A percentile compares a stretch with the other conserved stretches of the same genome.
These are phyloP conservation scores for Indicator maculatus DNA, from an alignment of 2,113 vertebrate genomes.

Conservation along the genomic window DNA sequence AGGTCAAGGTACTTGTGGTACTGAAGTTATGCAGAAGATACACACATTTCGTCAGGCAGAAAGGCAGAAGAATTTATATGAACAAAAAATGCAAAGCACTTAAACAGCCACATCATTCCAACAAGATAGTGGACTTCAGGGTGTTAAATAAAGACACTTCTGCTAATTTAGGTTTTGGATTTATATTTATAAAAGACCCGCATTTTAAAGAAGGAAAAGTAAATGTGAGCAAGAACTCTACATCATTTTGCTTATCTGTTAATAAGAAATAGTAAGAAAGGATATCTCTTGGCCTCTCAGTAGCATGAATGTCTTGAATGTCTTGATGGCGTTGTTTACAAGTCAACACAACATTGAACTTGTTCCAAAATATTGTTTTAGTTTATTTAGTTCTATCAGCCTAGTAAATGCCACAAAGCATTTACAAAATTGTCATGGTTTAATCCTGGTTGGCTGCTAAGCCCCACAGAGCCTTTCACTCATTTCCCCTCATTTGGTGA, in stretches of 20 bases:
- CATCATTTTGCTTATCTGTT: background rate
- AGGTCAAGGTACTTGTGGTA: background rate
- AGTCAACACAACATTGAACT: background rate
- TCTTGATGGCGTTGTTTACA: background rate
- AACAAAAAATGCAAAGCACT: background rate
- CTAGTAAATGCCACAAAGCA: background rate
- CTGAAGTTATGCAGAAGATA: background rate
- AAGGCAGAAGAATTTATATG: background rate
- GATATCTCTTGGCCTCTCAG: background rate
- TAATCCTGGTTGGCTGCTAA: background rate
- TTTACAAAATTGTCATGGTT: background rate
- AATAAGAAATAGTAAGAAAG: background rate
- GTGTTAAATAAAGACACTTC: background rate
- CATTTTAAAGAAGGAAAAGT: background rate
- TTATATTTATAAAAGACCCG: background rate
- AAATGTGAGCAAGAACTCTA: background rate
- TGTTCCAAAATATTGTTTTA: background rate
- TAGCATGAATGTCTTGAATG: background rate
- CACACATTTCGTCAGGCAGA: background rate
- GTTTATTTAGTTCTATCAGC: background rate
- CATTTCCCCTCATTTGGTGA: rapidly evolving
- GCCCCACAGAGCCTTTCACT: rapidly evolving
- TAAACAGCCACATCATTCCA: background rate
- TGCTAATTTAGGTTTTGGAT: background rate
- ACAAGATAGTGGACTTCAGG: background rate